A percentile compares a stretch with the other conserved stretches of the same genome.
Evolutionary conservation across 2,888 invertebrate species (phyloP).

Genomic region (Neocrepidodera transversa): DNA sequence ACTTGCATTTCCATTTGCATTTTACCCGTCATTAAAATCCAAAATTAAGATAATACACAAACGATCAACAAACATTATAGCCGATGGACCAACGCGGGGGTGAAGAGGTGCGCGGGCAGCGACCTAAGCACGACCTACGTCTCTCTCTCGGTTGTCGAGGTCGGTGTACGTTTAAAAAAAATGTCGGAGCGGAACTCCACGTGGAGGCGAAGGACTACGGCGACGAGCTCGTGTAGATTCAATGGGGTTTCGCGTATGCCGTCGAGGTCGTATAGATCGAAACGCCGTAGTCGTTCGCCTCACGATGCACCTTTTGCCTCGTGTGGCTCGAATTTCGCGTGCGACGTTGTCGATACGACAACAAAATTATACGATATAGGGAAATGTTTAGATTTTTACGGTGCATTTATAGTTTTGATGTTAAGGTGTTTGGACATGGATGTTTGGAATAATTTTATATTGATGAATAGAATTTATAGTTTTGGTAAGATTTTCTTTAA

Average conservation of each 20-base stretch:
- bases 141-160: slow-evolving; percentile 68
- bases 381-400: background rate
- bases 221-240: slow-evolving; percentile 64
- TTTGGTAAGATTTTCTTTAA: too few relatives aligned
- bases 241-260: slow-evolving; percentile 47
- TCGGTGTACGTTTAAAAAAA: slow-evolving; percentile 67
- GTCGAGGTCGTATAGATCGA: slow-evolving; percentile 47
- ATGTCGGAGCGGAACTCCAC: slow-evolving; percentile 57
- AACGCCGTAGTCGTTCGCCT: slow-evolving; percentile 66
- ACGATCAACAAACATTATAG: too few relatives aligned
- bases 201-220: slow-evolving; percentile 63
- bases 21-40: too few relatives aligned
- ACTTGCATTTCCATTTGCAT: too few relatives aligned
- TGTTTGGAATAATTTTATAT: slow-evolving; percentile 8
- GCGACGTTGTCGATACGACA: slow-evolving; percentile 31
- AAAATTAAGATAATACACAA: too few relatives aligned
- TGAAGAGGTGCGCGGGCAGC: slow-evolving; percentile 48
- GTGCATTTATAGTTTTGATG: slow-evolving; percentile 18
- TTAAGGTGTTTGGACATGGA: slow-evolving; percentile 2
- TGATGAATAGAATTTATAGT: background rate
- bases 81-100: slow-evolving; percentile 28
- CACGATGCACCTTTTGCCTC: slow-evolving; percentile 57
- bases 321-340: slow-evolving; percentile 48
- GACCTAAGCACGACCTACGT: slow-evolving; percentile 65
- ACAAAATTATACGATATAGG: slow-evolving; percentile 20